phyloP scores from a whole-genome alignment of 2,888 invertebrate species.

The Trichacis sp. region DNA sequence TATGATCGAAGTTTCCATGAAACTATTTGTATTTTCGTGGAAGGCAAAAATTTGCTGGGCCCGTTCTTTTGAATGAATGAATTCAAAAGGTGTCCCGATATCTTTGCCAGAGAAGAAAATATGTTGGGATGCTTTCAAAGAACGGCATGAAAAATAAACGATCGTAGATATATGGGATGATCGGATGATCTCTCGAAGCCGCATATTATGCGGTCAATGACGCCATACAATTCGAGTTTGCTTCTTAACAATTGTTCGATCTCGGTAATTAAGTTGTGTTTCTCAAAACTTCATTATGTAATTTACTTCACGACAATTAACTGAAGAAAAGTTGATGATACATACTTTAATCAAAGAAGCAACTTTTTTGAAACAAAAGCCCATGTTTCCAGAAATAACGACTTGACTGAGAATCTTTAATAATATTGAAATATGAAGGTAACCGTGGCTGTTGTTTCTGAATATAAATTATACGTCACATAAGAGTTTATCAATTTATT shows the following conservation, averaged over 20 bases:
- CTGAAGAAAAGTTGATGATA: no score
- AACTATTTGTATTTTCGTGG: neutral
- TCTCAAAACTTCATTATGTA: no score
- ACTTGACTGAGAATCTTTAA: no score
- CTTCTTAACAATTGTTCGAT: neutral
- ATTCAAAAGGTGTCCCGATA: neutral
- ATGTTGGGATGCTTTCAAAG: neutral
- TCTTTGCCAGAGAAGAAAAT: neutral
- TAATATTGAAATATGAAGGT: no score
- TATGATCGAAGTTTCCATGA: neutral
- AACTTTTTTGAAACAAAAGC: no score
- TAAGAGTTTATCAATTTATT: no score
- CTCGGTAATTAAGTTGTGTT: conserved; percentile 1
- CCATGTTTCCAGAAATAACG: no score
- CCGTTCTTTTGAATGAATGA: neutral
- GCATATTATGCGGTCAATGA: conserved; percentile 6
- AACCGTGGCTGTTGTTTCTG: no score
- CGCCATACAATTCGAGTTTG: conserved; percentile 1
- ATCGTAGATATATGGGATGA: neutral
- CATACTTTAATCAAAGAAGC: no score
- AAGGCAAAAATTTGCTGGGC: neutral
- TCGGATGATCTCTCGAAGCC: conserved; percentile 1
- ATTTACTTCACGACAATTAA: no score
- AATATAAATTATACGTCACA: no score
- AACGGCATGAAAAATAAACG: neutral